phyloP scores from a whole-genome alignment of 2,888 invertebrate genomes.

The Clivina fossor region DNA sequence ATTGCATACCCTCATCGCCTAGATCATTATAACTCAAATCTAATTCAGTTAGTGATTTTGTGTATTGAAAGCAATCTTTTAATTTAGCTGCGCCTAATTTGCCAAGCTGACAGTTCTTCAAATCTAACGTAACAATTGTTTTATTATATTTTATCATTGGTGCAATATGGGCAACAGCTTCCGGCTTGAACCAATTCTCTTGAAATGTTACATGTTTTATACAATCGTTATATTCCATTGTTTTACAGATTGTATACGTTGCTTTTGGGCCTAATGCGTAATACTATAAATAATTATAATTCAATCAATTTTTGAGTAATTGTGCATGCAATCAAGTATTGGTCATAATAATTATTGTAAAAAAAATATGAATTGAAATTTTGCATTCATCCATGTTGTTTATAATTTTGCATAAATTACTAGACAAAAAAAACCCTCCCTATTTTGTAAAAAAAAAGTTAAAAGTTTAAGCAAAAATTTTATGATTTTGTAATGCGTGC shows the following conservation, averaged over 20 bases:
- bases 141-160: constrained; percentile 50
- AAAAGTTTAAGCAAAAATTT: too few relatives aligned
- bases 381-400: too few relatives aligned
- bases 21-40: constrained; percentile 55
- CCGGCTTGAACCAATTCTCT: constrained; percentile 52
- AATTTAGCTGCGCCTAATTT: constrained; percentile 49
- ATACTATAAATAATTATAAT: constrained; percentile 45
- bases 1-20: constrained; percentile 51
- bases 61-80: constrained; percentile 47
- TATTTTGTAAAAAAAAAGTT: too few relatives aligned
- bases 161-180: constrained; percentile 49
- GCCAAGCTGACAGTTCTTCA: constrained; percentile 54
- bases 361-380: too few relatives aligned
- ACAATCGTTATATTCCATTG: constrained; percentile 48
- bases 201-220: constrained; percentile 49
- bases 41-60: constrained; percentile 48
- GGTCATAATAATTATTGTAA: too few relatives aligned
- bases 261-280: constrained; percentile 49
- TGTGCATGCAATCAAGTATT: too few relatives aligned
- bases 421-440: too few relatives aligned
- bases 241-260: constrained; percentile 48
- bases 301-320: too few relatives aligned
- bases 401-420: too few relatives aligned
- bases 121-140: constrained; percentile 47
- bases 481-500: too few relatives aligned